Percentiles rank a stretch among this genome's conserved stretches.
Evolutionary conservation across 2,113 vertebrate genomes (phyloP).

Genomic region (Garra rufa): DNA sequence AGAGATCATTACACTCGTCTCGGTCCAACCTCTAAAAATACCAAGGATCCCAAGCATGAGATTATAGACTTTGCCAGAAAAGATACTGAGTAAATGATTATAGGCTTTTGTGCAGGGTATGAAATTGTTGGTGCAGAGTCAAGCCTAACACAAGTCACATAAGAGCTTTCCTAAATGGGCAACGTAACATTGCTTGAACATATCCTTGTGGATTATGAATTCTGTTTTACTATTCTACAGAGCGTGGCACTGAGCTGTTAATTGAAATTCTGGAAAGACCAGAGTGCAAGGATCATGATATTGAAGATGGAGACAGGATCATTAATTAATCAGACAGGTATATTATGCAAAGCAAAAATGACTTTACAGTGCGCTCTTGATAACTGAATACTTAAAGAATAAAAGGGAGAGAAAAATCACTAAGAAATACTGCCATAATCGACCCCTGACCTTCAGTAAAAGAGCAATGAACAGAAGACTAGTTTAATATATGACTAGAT

Average conservation of each 20-base stretch:
- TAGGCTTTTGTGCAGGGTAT: constrained; percentile 72
- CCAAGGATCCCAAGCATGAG: constrained; percentile 63
- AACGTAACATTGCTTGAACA: constrained; percentile 14
- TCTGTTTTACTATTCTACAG: not conserved
- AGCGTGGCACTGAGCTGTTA: constrained; percentile 24
- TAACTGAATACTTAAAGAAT: not conserved
- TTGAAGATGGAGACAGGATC: not conserved
- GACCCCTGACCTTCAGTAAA: constrained; percentile 75
- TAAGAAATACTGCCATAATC: constrained; percentile 26
- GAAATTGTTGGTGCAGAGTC: constrained; percentile 73
- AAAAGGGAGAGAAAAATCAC: constrained; percentile 7
- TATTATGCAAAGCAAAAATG: constrained; percentile 13
- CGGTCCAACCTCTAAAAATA: constrained; percentile 72
- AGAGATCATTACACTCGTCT: constrained; percentile 69
- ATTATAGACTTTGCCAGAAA: constrained; percentile 66
- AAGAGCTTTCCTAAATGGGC: constrained; percentile 35
- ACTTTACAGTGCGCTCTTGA: not conserved
- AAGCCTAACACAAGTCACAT: constrained; percentile 60
- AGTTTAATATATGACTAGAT: constrained; percentile 88
- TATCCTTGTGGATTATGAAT: not conserved
- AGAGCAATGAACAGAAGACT: constrained; percentile 81
- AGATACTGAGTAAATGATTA: constrained; percentile 69
- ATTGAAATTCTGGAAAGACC: not conserved
- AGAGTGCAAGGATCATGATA: not conserved
- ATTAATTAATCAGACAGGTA: constrained; percentile 25